Evolutionary conservation across 1,140 invertebrate genomes (phyloP), one percentile per base, ranked within the genome.

Genomic region (Akabosia matsudoensis): DNA sequence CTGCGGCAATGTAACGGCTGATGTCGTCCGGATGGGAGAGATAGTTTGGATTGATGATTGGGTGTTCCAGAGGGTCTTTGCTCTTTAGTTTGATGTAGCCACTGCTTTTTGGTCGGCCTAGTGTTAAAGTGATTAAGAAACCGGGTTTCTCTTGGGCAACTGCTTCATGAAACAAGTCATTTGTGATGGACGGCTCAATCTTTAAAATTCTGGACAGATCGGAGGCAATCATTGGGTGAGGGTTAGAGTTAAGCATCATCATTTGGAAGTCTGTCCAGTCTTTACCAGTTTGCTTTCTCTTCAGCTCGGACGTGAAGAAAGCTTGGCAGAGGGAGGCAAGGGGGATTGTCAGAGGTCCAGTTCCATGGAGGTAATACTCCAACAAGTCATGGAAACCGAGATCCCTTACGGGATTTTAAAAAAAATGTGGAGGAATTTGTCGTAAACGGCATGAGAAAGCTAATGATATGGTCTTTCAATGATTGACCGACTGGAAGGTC

Each of bases 401-500:
- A 30, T 74, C 74, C 16, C 78, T 26, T 1, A 73, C 73, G 1
- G 70, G 33, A 51, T 24, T 30, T 26, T 79, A 71, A 18, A 75
- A 34, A 34, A 16, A 18, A 18, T 0, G 70, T 13, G 71, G 79
- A 37, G 30, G 31, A 56, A 45, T 79, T 64, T 22, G 79, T 79
- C 3, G 76, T 30, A 24, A 79, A 79, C 1, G 79, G 79, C 1
- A 74, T 73, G 4, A 74, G 33, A 61, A 73, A 74, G 1, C 74
- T 79, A 10, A 70, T 70, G 18, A 79, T 56, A 28, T 87, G 86
- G 75, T 87, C 86, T 76, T 86, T 82, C 13, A 84, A 74, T 51
- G 83, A 83, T 22, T 79, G 33, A 0, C 82, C 83, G 0, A 83
- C 82, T 33, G 80, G 79, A 22, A 80, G 70, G 45, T 82, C 73